A percentile compares a stretch with the other conserved stretches of the same genome.
These are phyloP conservation scores for Gallinago solitaria DNA, from an alignment of 2,797 vertebrate genomes.

Conservation along the genomic window DNA sequence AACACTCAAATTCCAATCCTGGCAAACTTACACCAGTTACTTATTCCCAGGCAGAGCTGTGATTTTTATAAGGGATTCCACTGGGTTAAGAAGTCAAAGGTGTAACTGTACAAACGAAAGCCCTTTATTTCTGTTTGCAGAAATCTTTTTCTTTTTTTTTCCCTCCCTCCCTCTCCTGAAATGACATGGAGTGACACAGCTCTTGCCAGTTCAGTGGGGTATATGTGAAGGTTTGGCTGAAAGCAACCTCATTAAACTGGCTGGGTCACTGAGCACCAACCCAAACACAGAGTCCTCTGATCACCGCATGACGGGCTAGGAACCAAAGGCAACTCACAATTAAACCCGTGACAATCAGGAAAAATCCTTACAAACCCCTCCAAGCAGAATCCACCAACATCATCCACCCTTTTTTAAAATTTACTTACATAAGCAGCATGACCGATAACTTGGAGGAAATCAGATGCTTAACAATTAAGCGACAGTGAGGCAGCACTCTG, in stretches of 20 bases:
- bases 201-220: neutral
- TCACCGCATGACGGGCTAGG: neutral
- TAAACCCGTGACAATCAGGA: neutral
- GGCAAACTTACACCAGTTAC: neutral
- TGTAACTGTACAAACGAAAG: rapidly evolving
- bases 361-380: neutral
- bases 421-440: constrained; percentile 59
- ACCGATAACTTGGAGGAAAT: constrained; percentile 54
- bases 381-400: neutral
- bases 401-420: neutral
- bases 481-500: constrained; percentile 32
- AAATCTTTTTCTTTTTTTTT: neutral
- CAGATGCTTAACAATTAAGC: constrained; percentile 40
- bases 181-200: neutral
- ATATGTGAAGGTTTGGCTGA: neutral
- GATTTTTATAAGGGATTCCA: neutral
- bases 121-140: neutral
- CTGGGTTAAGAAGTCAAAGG: neutral
- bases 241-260: constrained; percentile 46
- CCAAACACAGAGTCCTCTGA: constrained; percentile 40
- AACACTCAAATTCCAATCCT: neutral
- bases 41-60: neutral
- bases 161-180: neutral
- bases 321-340: constrained; percentile 14
- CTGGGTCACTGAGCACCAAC: neutral